phyloP scores from a whole-genome alignment of 2,113 vertebrate species.

The Erythrocebus patas region DNA sequence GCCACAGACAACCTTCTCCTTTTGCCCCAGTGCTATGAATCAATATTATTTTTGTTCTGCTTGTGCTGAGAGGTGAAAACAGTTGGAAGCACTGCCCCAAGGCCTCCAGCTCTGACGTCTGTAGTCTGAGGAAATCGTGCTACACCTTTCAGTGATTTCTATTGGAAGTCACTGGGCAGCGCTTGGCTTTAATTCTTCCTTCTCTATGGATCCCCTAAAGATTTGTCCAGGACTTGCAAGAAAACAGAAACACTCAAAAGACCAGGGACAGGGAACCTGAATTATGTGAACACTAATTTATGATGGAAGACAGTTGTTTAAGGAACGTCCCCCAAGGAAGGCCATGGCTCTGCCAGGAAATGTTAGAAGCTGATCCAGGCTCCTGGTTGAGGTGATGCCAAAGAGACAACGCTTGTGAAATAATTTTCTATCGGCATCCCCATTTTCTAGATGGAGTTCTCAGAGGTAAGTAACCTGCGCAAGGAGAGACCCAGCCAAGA shows the following conservation, averaged over 20 bases:
- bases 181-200: background rate
- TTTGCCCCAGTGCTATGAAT: no score
- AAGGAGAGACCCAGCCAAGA: background rate
- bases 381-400: background rate
- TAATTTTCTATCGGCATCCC: background rate
- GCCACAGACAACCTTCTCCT: background rate
- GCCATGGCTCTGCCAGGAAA: background rate
- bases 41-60: background rate
- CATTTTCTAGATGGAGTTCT: background rate
- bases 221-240: background rate
- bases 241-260: background rate
- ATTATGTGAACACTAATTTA: background rate
- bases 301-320: background rate
- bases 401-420: background rate
- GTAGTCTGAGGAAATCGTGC: background rate
- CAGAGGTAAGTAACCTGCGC: background rate
- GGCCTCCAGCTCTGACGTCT: background rate
- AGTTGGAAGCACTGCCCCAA: background rate
- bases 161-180: background rate
- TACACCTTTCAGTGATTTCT: background rate
- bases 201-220: background rate
- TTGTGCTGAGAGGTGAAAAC: background rate
- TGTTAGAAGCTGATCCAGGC: background rate
- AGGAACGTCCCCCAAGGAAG: background rate
- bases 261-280: background rate